Evolutionary conservation across 2,797 vertebrate species (phyloP).

Genomic region (Esox lucius): DNA sequence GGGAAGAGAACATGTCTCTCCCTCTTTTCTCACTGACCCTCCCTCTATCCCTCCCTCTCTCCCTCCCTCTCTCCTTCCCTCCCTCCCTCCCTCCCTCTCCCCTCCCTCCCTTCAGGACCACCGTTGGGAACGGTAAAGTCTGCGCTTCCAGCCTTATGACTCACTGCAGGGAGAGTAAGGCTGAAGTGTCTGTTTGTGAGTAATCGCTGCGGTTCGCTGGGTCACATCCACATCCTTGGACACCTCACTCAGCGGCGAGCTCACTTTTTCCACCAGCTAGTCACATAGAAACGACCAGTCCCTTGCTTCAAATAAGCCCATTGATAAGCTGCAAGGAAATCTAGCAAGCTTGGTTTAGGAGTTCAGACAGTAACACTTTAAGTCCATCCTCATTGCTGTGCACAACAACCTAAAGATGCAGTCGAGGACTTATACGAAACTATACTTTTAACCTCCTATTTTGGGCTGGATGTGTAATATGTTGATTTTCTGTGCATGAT

Average conservation of each 20-base stretch:
- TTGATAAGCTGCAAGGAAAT: constrained; percentile 46
- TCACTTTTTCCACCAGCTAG: constrained; percentile 68
- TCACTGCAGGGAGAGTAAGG: constrained; percentile 52
- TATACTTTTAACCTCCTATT: too few relatives aligned
- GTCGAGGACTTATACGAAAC: too few relatives aligned
- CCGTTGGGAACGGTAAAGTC: constrained; percentile 64
- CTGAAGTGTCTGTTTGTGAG: constrained; percentile 64
- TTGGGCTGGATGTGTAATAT: too few relatives aligned
- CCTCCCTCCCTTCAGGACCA: constrained; percentile 50
- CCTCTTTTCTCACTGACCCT: neutral
- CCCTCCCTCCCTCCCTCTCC: constrained; percentile 15
- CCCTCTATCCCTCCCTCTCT: neutral
- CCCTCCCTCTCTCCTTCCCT: too few relatives aligned
- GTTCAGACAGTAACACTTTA: too few relatives aligned
- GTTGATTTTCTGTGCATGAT: too few relatives aligned
- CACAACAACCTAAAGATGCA: too few relatives aligned
- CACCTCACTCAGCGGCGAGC: constrained; percentile 57
- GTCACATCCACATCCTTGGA: constrained; percentile 56
- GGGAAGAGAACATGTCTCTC: constrained; percentile 45
- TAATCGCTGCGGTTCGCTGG: constrained; percentile 51
- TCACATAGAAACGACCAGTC: constrained; percentile 22
- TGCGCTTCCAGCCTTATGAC: constrained; percentile 56
- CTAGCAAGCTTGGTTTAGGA: neutral
- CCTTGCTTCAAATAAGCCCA: neutral
- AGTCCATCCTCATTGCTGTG: too few relatives aligned